These are phyloP conservation scores for Agelas oroides DNA, from an alignment of 37 sponge, comb jelly and placozoan genomes.

Conservation along the genomic window DNA sequence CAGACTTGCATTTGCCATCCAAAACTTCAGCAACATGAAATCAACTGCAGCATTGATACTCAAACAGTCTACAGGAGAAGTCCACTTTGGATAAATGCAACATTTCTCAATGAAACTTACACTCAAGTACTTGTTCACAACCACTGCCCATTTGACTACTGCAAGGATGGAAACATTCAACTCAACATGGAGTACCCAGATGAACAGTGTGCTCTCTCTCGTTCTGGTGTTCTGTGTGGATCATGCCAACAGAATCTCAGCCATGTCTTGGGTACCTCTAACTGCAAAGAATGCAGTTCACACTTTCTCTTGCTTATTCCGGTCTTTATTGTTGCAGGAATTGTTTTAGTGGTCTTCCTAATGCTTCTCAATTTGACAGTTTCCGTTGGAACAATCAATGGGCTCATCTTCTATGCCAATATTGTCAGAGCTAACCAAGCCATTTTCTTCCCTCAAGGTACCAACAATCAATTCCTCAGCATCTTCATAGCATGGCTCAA, in stretches of 20 bases:
- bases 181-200: not conserved
- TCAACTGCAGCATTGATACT: not conserved
- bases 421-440: not conserved
- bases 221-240: constrained; percentile 20
- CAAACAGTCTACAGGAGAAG: not conserved
- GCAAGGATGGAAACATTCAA: not conserved
- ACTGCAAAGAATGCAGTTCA: not conserved
- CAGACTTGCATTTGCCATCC: not conserved
- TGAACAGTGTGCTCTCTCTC: not conserved
- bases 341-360: not conserved
- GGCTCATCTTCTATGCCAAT: constrained; percentile 30
- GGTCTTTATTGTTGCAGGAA: not conserved
- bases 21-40: not conserved
- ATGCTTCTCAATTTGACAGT: constrained; percentile 32
- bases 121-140: not conserved
- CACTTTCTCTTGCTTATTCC: not conserved
- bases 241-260: constrained; percentile 2
- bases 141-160: constrained; percentile 10
- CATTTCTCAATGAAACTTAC: not conserved
- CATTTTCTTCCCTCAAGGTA: not conserved
- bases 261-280: not conserved
- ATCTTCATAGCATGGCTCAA: constrained; percentile 21
- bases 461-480: not conserved
- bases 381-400: constrained; percentile 46
- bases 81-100: not conserved